These are phyloP conservation scores for Drosophila melanosoma DNA, from an alignment of 2,888 invertebrate genomes.

Conservation along the genomic window DNA sequence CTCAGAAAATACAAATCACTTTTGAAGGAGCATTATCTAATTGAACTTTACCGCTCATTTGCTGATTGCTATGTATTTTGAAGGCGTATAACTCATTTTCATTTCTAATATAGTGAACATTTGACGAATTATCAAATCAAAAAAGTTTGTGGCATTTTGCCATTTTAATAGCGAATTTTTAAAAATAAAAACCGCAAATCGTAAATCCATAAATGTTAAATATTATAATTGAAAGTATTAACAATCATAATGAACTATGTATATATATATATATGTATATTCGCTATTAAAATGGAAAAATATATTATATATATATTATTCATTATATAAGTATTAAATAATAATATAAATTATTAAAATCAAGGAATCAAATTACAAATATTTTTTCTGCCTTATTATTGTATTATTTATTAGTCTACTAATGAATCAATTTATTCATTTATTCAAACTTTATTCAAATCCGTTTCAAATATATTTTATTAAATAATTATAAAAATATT, in stretches of 20 bases:
- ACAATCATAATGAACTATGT: not conserved
- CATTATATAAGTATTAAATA: not conserved
- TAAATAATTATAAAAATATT: not conserved
- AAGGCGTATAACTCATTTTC: not conserved
- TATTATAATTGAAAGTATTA: not conserved
- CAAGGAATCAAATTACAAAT: not conserved
- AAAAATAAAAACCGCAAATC: no score
- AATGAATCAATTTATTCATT: not conserved
- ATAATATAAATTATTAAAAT: not conserved
- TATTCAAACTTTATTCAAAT: not conserved
- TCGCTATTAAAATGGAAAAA: no score
- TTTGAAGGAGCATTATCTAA: not conserved
- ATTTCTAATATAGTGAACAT: not conserved
- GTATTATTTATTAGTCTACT: no score
- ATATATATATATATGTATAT: no score
- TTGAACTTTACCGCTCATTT: not conserved
- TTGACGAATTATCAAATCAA: not conserved
- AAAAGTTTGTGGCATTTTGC: not conserved
- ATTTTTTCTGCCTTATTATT: no score
- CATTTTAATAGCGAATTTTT: not conserved
- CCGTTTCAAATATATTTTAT: not conserved
- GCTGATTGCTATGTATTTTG: not conserved
- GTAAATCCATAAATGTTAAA: not conserved
- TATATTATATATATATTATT: no score
- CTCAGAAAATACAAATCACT: no score